phyloP scores from a whole-genome alignment of 2,797 vertebrate species.

The Oryzias sinensis region DNA sequence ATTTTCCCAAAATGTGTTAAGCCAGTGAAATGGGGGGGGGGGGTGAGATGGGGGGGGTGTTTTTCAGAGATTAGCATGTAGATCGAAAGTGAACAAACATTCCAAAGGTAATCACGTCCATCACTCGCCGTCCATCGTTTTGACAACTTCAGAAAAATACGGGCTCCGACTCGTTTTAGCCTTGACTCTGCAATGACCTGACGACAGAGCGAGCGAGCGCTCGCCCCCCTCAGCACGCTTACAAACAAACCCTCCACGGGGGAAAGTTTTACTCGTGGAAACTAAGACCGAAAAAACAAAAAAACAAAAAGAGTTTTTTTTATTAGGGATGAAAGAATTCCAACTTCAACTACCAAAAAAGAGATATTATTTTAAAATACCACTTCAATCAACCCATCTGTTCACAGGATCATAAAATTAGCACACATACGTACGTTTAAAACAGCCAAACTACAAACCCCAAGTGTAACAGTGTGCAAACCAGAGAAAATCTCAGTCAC shows the following conservation, averaged over 20 bases:
- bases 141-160: slow-evolving; percentile 63
- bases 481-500: slow-evolving; percentile 3
- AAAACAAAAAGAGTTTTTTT: neutral
- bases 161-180: slow-evolving; percentile 53
- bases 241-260: slow-evolving; percentile 22
- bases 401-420: too few species aligned
- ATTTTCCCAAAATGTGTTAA: slow-evolving; percentile 7
- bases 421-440: too few species aligned
- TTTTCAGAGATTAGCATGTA: slow-evolving; percentile 48
- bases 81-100: slow-evolving; percentile 66
- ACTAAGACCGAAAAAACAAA: slow-evolving; percentile 13
- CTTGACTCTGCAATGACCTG: slow-evolving; percentile 51
- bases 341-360: too few species aligned
- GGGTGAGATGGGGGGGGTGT: slow-evolving; percentile 7
- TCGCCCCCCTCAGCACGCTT: slow-evolving; percentile 32
- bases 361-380: too few species aligned
- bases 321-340: too few species aligned
- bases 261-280: slow-evolving; percentile 20
- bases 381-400: too few species aligned
- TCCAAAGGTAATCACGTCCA: slow-evolving; percentile 62
- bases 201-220: slow-evolving; percentile 18
- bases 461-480: neutral
- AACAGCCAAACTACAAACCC: too few species aligned
- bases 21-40: slow-evolving; percentile 9
- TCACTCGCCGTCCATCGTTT: slow-evolving; percentile 46